Conservation (phyloP, 2,113 vertebrate species). For the Aldabrachelys gigantea region DNA sequence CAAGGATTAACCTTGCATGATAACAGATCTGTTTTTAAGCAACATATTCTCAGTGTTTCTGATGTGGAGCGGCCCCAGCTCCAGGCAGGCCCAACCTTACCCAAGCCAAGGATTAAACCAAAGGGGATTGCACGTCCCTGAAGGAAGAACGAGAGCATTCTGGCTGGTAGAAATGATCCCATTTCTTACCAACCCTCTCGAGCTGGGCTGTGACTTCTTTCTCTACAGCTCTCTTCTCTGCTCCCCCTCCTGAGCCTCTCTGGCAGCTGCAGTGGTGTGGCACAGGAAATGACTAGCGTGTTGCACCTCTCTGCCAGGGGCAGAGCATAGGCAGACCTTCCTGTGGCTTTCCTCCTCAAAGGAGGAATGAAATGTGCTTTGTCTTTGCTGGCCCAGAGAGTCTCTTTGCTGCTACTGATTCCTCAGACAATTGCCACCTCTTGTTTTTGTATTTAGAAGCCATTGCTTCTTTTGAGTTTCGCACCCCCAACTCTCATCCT, state of each 20-base stretch:
- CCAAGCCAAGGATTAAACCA: fast-evolving
- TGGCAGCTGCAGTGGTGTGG: background rate
- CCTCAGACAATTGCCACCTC: background rate
- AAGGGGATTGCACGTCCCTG: background rate
- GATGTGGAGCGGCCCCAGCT: background rate
- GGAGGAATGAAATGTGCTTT: background rate
- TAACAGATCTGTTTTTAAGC: background rate
- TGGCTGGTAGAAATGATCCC: background rate
- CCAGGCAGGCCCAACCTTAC: background rate
- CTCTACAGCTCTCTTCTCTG: background rate
- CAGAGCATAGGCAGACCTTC: background rate
- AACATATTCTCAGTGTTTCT: background rate
- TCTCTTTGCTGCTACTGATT: background rate
- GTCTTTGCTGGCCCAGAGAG: background rate
- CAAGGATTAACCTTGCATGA: slow-evolving; percentile 51
- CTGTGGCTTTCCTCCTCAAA: background rate
- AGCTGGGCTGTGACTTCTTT: fast-evolving
- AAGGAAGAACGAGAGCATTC: background rate
- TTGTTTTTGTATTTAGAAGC: background rate
- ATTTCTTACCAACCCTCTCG: background rate
- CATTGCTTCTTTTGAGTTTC: background rate
- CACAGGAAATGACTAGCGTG: background rate
- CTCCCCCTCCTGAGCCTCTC: background rate
- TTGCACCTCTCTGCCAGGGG: background rate
- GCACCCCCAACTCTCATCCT: background rate